These are phyloP conservation scores for Himalopsyche phryganea DNA, from an alignment of 1,140 invertebrate species.

Conservation along the genomic window DNA sequence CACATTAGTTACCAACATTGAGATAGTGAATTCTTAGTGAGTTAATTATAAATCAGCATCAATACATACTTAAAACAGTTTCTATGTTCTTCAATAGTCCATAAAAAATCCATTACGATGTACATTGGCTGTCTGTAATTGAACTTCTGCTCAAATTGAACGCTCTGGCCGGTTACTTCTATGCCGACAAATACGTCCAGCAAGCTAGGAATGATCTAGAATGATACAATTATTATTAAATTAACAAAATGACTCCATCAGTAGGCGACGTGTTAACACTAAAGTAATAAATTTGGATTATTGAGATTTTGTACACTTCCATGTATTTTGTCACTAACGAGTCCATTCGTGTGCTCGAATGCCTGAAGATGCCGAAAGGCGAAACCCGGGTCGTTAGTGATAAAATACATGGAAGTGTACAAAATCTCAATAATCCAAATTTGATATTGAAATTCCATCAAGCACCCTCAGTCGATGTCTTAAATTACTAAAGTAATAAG, in stretches of 20 bases:
- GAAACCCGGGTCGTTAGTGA: no score
- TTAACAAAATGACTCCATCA: neutral
- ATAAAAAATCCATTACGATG: slow-evolving; percentile 86
- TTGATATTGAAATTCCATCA: no score
- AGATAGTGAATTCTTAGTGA: slow-evolving; percentile 7
- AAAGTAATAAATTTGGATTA: no score
- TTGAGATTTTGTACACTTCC: no score
- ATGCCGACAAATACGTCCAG: slow-evolving; percentile 93
- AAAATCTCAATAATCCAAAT: no score
- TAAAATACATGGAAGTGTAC: no score
- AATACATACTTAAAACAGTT: slow-evolving; percentile 68
- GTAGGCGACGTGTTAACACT: neutral
- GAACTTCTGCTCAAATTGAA: slow-evolving; percentile 96
- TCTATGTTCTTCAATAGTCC: slow-evolving; percentile 75
- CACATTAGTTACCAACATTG: neutral
- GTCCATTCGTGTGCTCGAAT: no score
- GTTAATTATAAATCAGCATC: neutral
- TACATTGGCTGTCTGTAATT: slow-evolving; percentile 96
- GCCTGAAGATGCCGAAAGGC: no score
- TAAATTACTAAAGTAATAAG: no score
- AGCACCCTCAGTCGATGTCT: no score
- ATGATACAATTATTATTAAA: neutral
- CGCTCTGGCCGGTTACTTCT: slow-evolving; percentile 94
- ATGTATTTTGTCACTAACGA: no score
- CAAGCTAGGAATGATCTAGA: slow-evolving; percentile 67